Evolutionary conservation across 2,797 vertebrate genomes (phyloP), one percentile per base, ranked within the genome.

Genomic region (Sebastes melanostomus): DNA sequence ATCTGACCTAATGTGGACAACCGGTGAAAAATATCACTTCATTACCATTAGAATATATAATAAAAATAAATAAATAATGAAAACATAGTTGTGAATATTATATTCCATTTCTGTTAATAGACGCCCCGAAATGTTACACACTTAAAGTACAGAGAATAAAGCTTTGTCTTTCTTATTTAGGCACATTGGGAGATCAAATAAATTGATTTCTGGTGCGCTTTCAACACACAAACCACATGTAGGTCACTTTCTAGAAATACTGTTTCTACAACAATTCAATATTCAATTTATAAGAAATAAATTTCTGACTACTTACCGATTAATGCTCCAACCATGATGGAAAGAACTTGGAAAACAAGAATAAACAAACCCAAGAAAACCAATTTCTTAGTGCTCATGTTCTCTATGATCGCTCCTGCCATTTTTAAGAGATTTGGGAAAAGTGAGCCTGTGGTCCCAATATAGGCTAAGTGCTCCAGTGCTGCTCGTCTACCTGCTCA

Each of bases 261-360:
- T 16, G 46, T 38, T 62, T 16, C 1, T 58, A 71, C 6, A 42
- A 32, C 14, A 38, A 36, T 20, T 4, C 14, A 50, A 22, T 60
- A 24, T 25, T 46, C 42, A 46, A 52, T 52, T 20, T 5, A n/a
- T 3, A n/a, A 32, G 6, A 8, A 22, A 63, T 38, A 10, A 58
- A 66, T 54, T 16, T 20, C 1, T 11, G 32, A 9, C 2, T 24
- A 96, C 97, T 97, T 89, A 97, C 97, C 96, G 66, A 97, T 96
- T 80, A 97, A 94, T 63, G 96, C 96, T 88, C 96, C 96, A 86
- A 96, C 94, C 84, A 97, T 91, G 59, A 88, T 72, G 58, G 55
- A 82, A 68, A 89, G 20, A 42, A 84, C 27, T 46, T 88, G 89
- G 4, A 84, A 77, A 69, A 60, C 1, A 18, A 91, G 56, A 80